These are phyloP conservation scores for Heliconius aoede DNA, from an alignment of 2,888 invertebrate genomes.

Conservation along the genomic window DNA sequence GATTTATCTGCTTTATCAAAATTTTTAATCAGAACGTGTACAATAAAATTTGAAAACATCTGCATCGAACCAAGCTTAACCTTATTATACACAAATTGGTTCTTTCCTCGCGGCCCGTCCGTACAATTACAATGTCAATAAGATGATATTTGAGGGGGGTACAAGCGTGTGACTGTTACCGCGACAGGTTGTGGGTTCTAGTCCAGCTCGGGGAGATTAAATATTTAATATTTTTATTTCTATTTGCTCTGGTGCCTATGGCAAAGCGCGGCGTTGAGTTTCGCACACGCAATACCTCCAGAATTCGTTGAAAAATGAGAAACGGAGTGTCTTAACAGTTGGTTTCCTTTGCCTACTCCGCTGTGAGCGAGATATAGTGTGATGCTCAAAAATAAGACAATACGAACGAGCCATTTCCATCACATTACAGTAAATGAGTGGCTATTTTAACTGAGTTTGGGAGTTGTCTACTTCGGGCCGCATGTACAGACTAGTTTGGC, in stretches of 20 bases:
- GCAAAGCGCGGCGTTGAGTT: too few relatives aligned
- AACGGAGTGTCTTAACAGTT: too few relatives aligned
- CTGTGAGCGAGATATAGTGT: too few relatives aligned
- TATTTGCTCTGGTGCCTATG: too few relatives aligned
- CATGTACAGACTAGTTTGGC: slow-evolving; percentile 68
- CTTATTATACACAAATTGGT: slow-evolving; percentile 1
- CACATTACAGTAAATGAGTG: slow-evolving; percentile 30
- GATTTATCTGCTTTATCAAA: neutral
- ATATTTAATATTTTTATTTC: too few relatives aligned
- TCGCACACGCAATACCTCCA: too few relatives aligned
- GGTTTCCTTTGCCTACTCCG: too few relatives aligned
- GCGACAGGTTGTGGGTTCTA: too few relatives aligned
- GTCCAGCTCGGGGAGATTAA: too few relatives aligned
- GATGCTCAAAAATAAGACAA: neutral
- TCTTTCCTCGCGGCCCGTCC: neutral
- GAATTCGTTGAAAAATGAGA: too few relatives aligned
- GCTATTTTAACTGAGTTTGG: slow-evolving; percentile 29
- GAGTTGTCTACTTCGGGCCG: slow-evolving; percentile 20
- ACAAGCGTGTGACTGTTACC: too few relatives aligned
- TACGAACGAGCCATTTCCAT: slow-evolving; percentile 4
- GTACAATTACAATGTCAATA: slow-evolving; percentile 15
- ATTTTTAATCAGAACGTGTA: neutral
- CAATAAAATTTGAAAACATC: neutral
- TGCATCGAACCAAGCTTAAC: neutral
- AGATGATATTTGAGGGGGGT: neutral